Evolutionary conservation across 2,113 vertebrate species (phyloP), one percentile per base, ranked within the genome.

Genomic region (Indicator maculatus): DNA sequence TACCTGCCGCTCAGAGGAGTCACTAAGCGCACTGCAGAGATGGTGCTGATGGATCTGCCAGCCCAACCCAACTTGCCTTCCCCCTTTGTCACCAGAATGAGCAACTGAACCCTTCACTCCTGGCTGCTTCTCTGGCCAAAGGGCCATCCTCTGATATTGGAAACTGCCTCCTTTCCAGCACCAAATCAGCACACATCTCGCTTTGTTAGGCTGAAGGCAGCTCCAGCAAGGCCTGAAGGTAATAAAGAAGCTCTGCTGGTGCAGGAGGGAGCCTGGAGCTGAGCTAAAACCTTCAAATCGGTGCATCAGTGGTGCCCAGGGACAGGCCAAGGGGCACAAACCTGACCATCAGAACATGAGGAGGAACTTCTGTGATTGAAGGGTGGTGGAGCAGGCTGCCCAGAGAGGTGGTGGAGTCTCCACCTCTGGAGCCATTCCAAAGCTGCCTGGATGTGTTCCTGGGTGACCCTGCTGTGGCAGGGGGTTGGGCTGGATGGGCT

Each of bases 51-150:
- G 94, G 83, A 93, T 91, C 92, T 94, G 88, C 83, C 83, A 96
- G 91, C 95, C 95, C 96, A 92, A 96, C 96, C 91, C 93, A 93
- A 66, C 73, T 93, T 95, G 90, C 94, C 86, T 89, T 96, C 69
- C 53, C 89, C 84, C 85, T 93, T 86, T 93, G 77, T 74, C 69
- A 55, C 92, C 86, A 90, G 66, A 92, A 59, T 72, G 31, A 96
- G 83, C 92, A 96, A 96, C 91, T 94, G 93, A 95, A 95, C 84
- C 83, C 69, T 96, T 96, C 89, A 96, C 89, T 94, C 89, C 89
- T 10, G 61, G 89, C 78, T 95, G 71, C 21, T 94, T 95, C 89
- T 91, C 88, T 56, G 67, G 77, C 88, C 80, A 63, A 82, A 52
- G 45, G 88, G 19, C 89, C 86, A 92, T 84, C 92, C 84, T 76